Percentiles rank a stretch among this genome's conserved stretches.
phyloP scores from a whole-genome alignment of 2,888 invertebrate species.

The Heliothis peltigera region DNA sequence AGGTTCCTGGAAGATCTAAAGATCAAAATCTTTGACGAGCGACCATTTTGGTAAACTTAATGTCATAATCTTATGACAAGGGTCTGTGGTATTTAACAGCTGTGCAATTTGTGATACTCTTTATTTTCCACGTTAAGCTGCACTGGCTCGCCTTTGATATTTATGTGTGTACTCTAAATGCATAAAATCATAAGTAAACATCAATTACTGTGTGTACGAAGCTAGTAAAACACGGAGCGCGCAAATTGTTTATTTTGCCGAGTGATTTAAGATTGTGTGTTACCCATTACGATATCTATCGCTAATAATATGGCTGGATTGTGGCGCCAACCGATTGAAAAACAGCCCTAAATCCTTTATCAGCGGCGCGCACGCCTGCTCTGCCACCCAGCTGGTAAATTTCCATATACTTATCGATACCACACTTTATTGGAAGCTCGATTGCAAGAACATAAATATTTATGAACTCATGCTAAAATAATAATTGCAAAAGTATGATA shows the following conservation, averaged over 20 bases:
- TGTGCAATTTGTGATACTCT: constrained; percentile 1
- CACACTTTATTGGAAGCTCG: constrained; percentile 72
- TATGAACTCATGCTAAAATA: constrained; percentile 61
- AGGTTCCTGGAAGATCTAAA: constrained; percentile 77
- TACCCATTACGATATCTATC: constrained; percentile 64
- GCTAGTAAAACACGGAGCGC: constrained; percentile 38
- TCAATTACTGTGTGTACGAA: constrained; percentile 33
- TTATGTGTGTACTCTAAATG: constrained; percentile 30
- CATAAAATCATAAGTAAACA: constrained; percentile 48
- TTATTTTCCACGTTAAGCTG: constrained; percentile 7
- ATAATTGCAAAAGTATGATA: constrained; percentile 42
- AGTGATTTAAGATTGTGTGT: constrained; percentile 61
- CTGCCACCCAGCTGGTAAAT: constrained; percentile 71
- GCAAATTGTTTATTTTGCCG: constrained; percentile 59
- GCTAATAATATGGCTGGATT: constrained; percentile 72
- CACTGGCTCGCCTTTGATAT: constrained; percentile 20
- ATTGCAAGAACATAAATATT: constrained; percentile 71
- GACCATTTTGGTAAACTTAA: constrained; percentile 47
- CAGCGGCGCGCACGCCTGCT: constrained; percentile 76
- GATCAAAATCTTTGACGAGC: constrained; percentile 73
- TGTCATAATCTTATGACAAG: constrained; percentile 6
- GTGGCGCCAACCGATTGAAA: constrained; percentile 75
- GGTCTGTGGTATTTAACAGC: neutral
- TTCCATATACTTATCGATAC: constrained; percentile 80
- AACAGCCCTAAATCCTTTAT: constrained; percentile 82